Evolutionary conservation across 35 echinoderm and acorn worm genomes (phyloP), one percentile per base, ranked within the genome.

Genomic region (Amphiura filiformis): DNA sequence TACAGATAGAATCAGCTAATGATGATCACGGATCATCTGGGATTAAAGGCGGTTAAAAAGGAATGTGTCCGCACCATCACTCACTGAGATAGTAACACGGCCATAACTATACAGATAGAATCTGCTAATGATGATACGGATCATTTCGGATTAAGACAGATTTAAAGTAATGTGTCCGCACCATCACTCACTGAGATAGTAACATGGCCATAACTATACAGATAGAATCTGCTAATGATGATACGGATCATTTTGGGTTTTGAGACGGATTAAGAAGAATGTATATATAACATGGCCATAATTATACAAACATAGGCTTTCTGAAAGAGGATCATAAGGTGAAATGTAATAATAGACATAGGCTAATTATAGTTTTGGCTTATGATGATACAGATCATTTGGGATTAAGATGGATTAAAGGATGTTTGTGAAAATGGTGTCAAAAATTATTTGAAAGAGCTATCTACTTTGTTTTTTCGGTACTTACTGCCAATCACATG

Each of bases 181-280:
- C 96, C 96, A 36, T 91, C 96, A 1, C 87, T 98, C 13, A 98
- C 78, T 35, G 92, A 98, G 84, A 98, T 98, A 30, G 20, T 94
- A 22, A 86, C 40, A n/a, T n/a, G n/a, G n/a, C n/a, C n/a, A n/a
- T n/a, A n/a, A n/a, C n/a, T 79, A 76, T 92, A 33, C 86, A 85
- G 82, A 92, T 92, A 36, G 92, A 98, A 64, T 89, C 96, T 3
- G 79, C 92, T 2, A 84, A 40, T 23, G 75, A 87, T 23, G 87
- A 94, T 47, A 85, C 86, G 0, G 92, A 98, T 75, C 81, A 65
- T 39, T 84, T 98, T 23, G 96, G 96, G 20, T n/a, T n/a, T 75
- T 98, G 41, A 86, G 96, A 75, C 64, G 90, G 56, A 87, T 94
- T 36, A 87, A 82, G 34, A 94, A 91, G 49, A 86, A 98, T 32